A percentile compares a stretch with the other conserved stretches of the same genome.
These are phyloP conservation scores for Apis laboriosa DNA, from an alignment of 1,140 invertebrate species.

Conservation along the genomic window DNA sequence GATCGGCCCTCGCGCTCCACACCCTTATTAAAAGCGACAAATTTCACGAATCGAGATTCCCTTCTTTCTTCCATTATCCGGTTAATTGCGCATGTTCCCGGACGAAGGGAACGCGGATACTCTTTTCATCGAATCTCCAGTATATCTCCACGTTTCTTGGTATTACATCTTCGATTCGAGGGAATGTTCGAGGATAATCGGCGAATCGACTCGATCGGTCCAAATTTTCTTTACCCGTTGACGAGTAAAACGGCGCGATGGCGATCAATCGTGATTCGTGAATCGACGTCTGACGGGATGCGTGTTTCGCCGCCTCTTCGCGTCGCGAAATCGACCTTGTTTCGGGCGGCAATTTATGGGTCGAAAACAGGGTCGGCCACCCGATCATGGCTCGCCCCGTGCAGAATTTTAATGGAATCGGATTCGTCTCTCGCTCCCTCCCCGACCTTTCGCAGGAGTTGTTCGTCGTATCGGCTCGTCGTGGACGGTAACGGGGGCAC, in stretches of 20 bases:
- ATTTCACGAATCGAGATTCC: background rate
- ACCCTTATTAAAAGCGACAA: background rate
- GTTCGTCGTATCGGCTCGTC: too few relatives aligned
- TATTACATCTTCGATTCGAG: too few relatives aligned
- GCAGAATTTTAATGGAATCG: constrained; percentile 29
- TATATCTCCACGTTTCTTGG: too few relatives aligned
- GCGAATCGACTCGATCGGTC: background rate
- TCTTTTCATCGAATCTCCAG: too few relatives aligned
- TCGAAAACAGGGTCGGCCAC: background rate
- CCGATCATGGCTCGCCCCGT: background rate
- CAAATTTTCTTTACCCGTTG: constrained; percentile 21
- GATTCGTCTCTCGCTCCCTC: background rate
- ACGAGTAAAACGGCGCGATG: background rate
- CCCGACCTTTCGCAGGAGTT: background rate
- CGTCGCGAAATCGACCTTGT: background rate
- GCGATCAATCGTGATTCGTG: constrained; percentile 36
- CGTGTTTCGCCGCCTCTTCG: background rate
- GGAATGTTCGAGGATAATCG: background rate
- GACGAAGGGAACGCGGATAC: too few relatives aligned
- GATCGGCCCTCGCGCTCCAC: background rate
- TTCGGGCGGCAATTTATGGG: constrained; percentile 12
- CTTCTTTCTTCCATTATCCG: too few relatives aligned
- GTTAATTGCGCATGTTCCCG: too few relatives aligned
- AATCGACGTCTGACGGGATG: constrained; percentile 4
- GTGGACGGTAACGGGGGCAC: background rate